These are phyloP conservation scores for Himalopsyche tibetana DNA, from an alignment of 2,888 invertebrate species.

Conservation along the genomic window DNA sequence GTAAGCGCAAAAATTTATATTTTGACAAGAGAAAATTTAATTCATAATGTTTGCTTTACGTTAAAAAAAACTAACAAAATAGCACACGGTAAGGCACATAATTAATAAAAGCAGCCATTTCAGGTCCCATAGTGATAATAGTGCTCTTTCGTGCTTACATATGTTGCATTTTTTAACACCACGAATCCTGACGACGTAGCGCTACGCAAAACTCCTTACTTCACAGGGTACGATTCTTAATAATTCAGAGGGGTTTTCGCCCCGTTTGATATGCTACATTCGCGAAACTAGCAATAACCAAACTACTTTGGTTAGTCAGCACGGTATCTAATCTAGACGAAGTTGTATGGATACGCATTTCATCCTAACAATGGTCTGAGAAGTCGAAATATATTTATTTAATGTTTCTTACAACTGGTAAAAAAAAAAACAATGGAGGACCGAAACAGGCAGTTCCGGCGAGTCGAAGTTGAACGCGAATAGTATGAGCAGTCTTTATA, in stretches of 20 bases:
- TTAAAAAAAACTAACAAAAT: no score
- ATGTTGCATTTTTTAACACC: conserved; percentile 4
- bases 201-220: neutral
- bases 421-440: conserved; percentile 5
- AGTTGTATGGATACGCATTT: no score
- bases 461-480: neutral
- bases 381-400: neutral
- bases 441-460: neutral
- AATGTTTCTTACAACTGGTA: neutral
- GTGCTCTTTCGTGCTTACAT: neutral
- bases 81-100: no score
- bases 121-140: conserved; percentile 13
- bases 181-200: neutral
- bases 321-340: no score
- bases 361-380: no score
- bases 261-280: neutral
- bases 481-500: neutral
- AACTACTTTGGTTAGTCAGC: no score
- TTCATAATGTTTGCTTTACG: no score
- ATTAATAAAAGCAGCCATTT: no score
- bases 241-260: conserved; percentile 3
- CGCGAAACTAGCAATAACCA: no score
- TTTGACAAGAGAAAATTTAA: no score
- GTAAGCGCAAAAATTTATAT: no score
- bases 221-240: neutral